A percentile compares a stretch with the other conserved stretches of the same genome.
These are phyloP conservation scores for Parnassius apollo DNA, from an alignment of 2,888 invertebrate genomes.

Conservation along the genomic window DNA sequence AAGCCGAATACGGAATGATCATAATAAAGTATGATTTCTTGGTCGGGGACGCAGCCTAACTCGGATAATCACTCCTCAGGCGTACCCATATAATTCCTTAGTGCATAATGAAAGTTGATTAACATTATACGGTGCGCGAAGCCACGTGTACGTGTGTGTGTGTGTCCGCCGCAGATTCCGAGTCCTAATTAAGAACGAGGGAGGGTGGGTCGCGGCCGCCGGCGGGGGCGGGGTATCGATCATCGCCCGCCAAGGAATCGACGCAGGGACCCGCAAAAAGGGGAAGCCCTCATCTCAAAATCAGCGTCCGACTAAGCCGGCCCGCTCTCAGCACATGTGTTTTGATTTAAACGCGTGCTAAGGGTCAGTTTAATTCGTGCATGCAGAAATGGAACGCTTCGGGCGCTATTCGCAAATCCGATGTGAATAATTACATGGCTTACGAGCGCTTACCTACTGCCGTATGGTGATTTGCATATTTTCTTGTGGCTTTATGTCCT, in stretches of 20 bases:
- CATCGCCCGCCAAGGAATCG: conserved; percentile 79
- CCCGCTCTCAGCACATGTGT: conserved; percentile 77
- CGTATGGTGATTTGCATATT: conserved; percentile 80
- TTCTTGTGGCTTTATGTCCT: conserved; percentile 70
- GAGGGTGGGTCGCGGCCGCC: conserved; percentile 70
- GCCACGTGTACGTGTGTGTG: conserved; percentile 66
- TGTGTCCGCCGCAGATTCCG: conserved; percentile 92
- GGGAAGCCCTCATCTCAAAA: conserved; percentile 77
- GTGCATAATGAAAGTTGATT: conserved; percentile 82
- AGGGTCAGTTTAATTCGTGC: conserved; percentile 76
- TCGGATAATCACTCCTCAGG: conserved; percentile 79
- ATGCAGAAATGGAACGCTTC: conserved; percentile 70
- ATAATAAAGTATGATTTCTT: conserved; percentile 81
- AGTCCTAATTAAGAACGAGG: conserved; percentile 90
- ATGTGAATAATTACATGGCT: conserved; percentile 81
- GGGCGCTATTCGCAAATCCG: conserved; percentile 77
- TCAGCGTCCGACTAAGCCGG: conserved; percentile 74
- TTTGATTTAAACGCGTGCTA: conserved; percentile 76
- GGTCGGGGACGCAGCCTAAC: conserved; percentile 74
- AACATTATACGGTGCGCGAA: conserved; percentile 63
- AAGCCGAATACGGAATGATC: conserved; percentile 68
- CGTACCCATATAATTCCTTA: conserved; percentile 81
- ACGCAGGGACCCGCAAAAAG: conserved; percentile 79
- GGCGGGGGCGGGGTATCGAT: conserved; percentile 73
- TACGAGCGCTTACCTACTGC: conserved; percentile 79